Evolutionary conservation across 2,797 vertebrate genomes (phyloP).

Genomic region (Tokudaia tokunoshimensis): DNA sequence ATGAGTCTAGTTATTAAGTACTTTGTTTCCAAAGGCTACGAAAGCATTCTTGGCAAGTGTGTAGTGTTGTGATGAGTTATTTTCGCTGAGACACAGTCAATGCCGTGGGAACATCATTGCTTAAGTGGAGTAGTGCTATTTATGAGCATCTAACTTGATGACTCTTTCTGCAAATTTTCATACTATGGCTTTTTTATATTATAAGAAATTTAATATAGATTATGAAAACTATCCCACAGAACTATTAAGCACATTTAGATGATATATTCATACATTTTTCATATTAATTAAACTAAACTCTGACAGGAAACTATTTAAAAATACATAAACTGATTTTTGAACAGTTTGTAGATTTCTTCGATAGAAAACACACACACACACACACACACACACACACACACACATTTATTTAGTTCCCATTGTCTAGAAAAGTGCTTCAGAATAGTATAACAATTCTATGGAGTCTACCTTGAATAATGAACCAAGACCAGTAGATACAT

Average conservation of each 20-base stretch:
- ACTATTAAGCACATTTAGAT: constrained; percentile 71
- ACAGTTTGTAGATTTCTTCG: background rate
- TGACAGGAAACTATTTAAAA: constrained; percentile 72
- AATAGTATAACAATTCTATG: background rate
- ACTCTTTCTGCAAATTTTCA: constrained; percentile 68
- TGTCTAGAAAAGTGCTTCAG: constrained; percentile 16
- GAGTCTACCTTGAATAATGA: constrained; percentile 9
- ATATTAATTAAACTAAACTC: constrained; percentile 69
- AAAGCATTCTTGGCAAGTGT: constrained; percentile 79
- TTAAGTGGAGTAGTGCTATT: constrained; percentile 69
- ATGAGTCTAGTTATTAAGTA: constrained; percentile 85
- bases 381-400: background rate
- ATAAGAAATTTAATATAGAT: constrained; percentile 75
- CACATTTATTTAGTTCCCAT: background rate
- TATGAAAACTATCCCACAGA: constrained; percentile 69
- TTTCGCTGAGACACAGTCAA: constrained; percentile 76
- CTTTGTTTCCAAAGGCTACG: constrained; percentile 82
- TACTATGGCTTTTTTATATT: constrained; percentile 75
- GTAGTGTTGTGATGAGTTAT: constrained; percentile 77
- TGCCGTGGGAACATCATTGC: constrained; percentile 78
- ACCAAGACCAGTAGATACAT: background rate
- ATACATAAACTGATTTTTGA: constrained; percentile 48
- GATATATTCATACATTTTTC: constrained; percentile 67
- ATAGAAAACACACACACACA: background rate
- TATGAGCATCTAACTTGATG: constrained; percentile 74